Percentiles rank a stretch among this genome's conserved stretches.
These are phyloP conservation scores for Trachemys scripta DNA, from an alignment of 2,113 vertebrate genomes.

Conservation along the genomic window DNA sequence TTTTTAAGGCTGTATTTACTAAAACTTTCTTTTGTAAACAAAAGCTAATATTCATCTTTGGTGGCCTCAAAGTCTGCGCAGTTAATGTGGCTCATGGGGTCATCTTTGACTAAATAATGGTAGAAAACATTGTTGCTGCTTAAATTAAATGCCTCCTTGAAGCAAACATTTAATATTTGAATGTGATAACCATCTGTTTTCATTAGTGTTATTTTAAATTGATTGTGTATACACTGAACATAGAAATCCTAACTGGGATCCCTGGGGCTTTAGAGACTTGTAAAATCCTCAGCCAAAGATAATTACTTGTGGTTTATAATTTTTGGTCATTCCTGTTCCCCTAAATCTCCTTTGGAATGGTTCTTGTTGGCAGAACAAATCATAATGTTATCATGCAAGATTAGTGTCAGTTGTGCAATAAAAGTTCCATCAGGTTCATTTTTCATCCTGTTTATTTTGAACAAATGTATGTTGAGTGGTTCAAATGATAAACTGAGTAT, in stretches of 20 bases:
- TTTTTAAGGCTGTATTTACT: not conserved
- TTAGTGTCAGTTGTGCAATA: not conserved
- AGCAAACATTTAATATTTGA: not conserved
- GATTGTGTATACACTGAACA: not conserved
- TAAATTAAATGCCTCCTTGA: not conserved
- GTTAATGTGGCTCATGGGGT: not conserved
- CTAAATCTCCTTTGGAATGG: slow-evolving; percentile 41
- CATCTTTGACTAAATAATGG: not conserved
- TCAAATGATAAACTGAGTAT: not conserved
- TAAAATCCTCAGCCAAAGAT: slow-evolving; percentile 9
- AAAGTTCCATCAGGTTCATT: not conserved
- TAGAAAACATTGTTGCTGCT: not conserved
- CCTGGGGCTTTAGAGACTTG: not conserved
- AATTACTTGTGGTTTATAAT: not conserved
- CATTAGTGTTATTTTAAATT: not conserved
- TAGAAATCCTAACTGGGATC: not conserved
- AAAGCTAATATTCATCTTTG: not conserved
- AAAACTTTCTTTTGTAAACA: slow-evolving; percentile 15
- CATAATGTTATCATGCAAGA: slow-evolving; percentile 15
- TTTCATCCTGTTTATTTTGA: slow-evolving; percentile 26
- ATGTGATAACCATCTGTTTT: not conserved
- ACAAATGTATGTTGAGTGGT: not conserved
- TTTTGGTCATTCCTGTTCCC: slow-evolving; percentile 5
- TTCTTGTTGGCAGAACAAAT: slow-evolving; percentile 41
- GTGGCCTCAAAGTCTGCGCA: not conserved